Evolutionary conservation across 2,888 invertebrate species (phyloP).

Genomic region (Melinaea menophilus): DNA sequence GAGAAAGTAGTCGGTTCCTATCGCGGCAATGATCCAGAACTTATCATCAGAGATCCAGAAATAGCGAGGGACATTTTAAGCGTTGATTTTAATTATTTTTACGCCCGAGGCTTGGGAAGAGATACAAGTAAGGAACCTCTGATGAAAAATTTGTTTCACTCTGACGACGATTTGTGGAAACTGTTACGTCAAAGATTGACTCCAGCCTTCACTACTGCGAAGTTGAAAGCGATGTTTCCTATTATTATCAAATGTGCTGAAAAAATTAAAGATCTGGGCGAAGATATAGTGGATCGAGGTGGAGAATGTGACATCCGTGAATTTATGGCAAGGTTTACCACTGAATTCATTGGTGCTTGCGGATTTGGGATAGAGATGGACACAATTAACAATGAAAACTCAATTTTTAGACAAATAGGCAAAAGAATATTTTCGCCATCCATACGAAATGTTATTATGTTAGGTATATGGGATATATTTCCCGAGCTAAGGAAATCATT

Average conservation of each 20-base stretch:
- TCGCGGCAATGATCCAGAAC: conserved; percentile 32
- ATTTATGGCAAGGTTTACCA: conserved; percentile 67
- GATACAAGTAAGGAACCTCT: conserved; percentile 38
- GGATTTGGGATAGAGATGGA: conserved; percentile 68
- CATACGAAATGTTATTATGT: conserved; percentile 41
- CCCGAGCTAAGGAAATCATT: no score
- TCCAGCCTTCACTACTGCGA: conserved; percentile 43
- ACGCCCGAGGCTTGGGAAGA: conserved; percentile 37
- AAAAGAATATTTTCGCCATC: conserved; percentile 58
- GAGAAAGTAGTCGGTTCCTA: conserved; percentile 45
- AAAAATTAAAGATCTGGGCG: conserved; percentile 37
- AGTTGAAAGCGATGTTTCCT: conserved; percentile 46
- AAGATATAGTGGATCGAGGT: conserved; percentile 5
- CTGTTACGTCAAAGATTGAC: conserved; percentile 44
- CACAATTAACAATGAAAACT: conserved; percentile 56
- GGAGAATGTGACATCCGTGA: conserved; percentile 37
- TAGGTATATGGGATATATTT: no score
- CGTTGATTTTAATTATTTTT: conserved; percentile 41
- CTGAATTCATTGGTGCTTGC: conserved; percentile 67
- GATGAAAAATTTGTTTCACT: conserved; percentile 41
- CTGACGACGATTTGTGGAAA: conserved; percentile 47
- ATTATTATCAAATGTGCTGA: conserved; percentile 40
- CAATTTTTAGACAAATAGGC: conserved; percentile 60
- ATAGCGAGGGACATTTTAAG: conserved; percentile 40
- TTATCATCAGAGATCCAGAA: conserved; percentile 42